Conservation (phyloP, 2,797 vertebrate species). For the Australoheros facetus region DNA sequence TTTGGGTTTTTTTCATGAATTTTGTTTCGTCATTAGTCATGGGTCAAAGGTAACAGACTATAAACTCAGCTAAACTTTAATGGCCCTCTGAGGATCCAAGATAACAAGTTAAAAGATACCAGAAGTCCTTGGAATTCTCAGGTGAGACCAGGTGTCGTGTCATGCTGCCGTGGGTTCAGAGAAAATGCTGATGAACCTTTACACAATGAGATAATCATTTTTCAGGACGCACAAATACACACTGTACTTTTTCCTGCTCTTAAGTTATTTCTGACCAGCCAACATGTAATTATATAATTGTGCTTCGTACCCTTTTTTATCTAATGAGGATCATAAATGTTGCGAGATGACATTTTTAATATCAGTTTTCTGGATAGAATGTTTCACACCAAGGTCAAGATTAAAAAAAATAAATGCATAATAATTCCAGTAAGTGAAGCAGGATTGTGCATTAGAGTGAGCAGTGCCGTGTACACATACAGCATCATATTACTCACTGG, state of each 20-base stretch:
- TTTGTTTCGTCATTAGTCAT: background rate
- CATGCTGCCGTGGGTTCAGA: background rate
- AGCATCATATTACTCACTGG: rapidly evolving
- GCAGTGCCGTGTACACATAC: background rate
- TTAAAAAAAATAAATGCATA: too few species aligned
- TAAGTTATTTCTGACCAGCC: background rate
- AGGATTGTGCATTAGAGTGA: background rate
- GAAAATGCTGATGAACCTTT: background rate
- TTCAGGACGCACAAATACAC: background rate
- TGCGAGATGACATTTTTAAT: background rate
- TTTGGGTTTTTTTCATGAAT: background rate
- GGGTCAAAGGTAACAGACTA: background rate
- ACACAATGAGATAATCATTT: background rate
- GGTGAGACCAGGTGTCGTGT: background rate
- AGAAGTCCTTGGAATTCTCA: background rate
- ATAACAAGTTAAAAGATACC: background rate
- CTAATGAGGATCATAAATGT: background rate
- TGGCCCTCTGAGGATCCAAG: background rate
- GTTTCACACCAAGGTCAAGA: background rate
- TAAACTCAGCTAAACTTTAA: background rate
- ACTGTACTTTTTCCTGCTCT: background rate
- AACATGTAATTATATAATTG: background rate
- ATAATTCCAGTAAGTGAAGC: background rate
- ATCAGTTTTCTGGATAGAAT: rapidly evolving
- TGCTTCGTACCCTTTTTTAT: background rate